Percentiles rank a stretch among this genome's conserved stretches.
Conservation (phyloP, 2,888 invertebrate genomes). For the Dasysyrphus albostriatus region DNA sequence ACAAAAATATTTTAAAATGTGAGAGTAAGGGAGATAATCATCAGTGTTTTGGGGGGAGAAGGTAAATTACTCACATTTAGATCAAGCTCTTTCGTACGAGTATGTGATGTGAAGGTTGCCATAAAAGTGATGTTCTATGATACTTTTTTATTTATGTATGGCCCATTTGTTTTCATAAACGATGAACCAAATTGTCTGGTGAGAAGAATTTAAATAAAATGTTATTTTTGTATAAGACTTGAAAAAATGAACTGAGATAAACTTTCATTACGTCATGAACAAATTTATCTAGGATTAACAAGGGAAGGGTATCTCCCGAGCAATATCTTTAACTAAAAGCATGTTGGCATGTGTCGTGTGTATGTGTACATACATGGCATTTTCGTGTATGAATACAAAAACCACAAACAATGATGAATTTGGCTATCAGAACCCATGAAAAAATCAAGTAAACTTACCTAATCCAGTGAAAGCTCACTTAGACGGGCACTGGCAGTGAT, state of each 20-base stretch:
- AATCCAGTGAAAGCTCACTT: no score
- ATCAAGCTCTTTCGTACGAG: neutral
- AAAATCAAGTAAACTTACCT: no score
- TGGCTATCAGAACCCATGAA: no score
- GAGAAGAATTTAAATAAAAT: constrained; percentile 65
- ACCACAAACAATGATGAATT: no score
- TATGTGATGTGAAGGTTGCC: constrained; percentile 15
- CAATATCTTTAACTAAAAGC: no score
- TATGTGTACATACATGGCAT: no score
- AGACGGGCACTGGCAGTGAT: no score
- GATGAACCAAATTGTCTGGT: constrained; percentile 48
- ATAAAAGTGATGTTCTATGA: constrained; percentile 13
- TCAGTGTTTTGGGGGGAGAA: neutral
- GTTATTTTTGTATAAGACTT: neutral
- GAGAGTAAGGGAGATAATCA: neutral
- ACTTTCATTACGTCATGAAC: constrained; percentile 10
- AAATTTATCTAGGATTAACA: no score
- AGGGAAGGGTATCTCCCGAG: no score
- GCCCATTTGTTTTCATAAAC: constrained; percentile 59
- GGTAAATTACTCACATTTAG: neutral
- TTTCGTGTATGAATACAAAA: no score
- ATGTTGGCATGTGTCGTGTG: no score
- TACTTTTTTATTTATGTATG: constrained; percentile 18
- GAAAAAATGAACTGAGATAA: constrained; percentile 1
- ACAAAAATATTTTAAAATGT: constrained; percentile 3